Base-by-base conservation (phyloP, 2,113 vertebrate species). In the Cyanoderma ruficeps region DNA sequence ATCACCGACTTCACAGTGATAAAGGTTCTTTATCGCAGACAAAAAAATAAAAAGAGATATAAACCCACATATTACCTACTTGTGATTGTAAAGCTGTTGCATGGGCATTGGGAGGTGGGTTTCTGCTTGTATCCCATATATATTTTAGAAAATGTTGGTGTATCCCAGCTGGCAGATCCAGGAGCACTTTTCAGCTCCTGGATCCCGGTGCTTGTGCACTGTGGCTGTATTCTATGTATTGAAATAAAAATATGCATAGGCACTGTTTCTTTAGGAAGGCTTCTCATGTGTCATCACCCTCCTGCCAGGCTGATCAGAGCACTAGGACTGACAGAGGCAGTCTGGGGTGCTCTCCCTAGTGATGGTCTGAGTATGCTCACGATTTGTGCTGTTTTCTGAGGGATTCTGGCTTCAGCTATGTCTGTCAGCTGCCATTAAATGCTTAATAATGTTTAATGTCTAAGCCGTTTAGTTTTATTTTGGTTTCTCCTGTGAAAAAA, bases 251-350 rank as follows among this genome's bases (percentile, higher is more conserved):
- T 33, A 31, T 6, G 2, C 24, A 35, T 5, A 44, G 1, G 1
- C 39, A 21, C 55, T 8, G 3, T n/a, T 46, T 84, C 28, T 78
- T 39, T 46, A 75, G 61, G 28, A 75, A 84, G 11, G 6, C 13
- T n/a, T n/a, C 50, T 70, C 11, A 3, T 3, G 7, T 61, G 35
- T 0, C 1, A 55, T 30, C 2, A 4, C 22, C 23, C 52, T 87
- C 35, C 53, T 21, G 53, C 21, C 35, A 63, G 25, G 8, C 5
- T 75, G 55, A 41, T 78, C 55, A 61, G 72, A 77, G 46, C n/a
- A 70, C 31, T 22, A 25, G 42, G 31, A 15, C 65, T 87, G 69
- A 61, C 27, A 27, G 41, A 81, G n/a, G 24, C 41, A 74, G n/a
- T 11, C 52, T 41, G n/a, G 56, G 35, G 27, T 83, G n/a, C 72